Percentiles rank a stretch among this genome's conserved stretches.
Evolutionary conservation across 1,140 invertebrate genomes (phyloP).

Genomic region (Pectinophora gossypiella): DNA sequence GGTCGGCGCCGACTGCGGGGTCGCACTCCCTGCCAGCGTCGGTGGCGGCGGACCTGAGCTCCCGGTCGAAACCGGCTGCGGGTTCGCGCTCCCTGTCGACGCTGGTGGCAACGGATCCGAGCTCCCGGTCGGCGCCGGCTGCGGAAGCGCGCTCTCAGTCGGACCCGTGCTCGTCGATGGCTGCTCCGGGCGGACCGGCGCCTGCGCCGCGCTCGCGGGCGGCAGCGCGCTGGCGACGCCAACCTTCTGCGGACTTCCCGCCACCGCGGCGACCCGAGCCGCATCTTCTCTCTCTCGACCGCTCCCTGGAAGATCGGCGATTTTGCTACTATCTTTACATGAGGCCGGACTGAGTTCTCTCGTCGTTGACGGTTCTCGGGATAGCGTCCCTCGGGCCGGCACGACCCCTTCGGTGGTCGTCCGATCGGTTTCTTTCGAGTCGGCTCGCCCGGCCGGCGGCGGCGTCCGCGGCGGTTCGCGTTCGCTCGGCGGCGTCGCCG

Average conservation of each 20-base stretch:
- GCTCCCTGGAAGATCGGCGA: constrained; percentile 26
- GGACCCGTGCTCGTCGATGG: background rate
- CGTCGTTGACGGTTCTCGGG: constrained; percentile 44
- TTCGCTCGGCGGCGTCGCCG: constrained; percentile 17
- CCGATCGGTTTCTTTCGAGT: constrained; percentile 26
- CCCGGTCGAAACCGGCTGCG: constrained; percentile 70
- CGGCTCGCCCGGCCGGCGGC: constrained; percentile 16
- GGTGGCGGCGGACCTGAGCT: constrained; percentile 35
- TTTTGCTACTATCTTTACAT: constrained; percentile 30
- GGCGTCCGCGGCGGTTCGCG: too few relatives aligned
- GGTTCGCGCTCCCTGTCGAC: constrained; percentile 21
- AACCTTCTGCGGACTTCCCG: background rate
- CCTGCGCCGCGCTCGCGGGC: constrained; percentile 5
- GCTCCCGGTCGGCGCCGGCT: too few relatives aligned
- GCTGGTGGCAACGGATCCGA: constrained; percentile 23
- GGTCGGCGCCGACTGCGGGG: too few relatives aligned
- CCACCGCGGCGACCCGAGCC: background rate
- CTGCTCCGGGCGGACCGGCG: background rate
- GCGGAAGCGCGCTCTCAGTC: constrained; percentile 6
- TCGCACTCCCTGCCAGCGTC: background rate
- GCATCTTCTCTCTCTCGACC: constrained; percentile 7
- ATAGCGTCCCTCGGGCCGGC: constrained; percentile 34
- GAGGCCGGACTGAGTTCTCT: constrained; percentile 33
- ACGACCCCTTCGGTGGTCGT: constrained; percentile 31
- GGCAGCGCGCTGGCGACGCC: background rate